Conservation (phyloP, 1,140 invertebrate species). For the Leptinotarsa defecta region DNA sequence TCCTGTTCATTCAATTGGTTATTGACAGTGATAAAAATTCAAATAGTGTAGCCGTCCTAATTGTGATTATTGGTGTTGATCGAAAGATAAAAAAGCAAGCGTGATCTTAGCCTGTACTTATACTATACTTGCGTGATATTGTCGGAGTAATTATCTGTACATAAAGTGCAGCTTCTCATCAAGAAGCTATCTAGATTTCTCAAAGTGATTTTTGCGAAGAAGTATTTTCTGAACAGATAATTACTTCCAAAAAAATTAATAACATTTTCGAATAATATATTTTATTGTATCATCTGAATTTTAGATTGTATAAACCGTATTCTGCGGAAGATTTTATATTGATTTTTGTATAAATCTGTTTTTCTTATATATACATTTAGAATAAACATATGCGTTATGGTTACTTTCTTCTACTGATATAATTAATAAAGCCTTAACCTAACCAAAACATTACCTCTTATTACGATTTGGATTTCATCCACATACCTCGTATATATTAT, state of each 20-base stretch:
- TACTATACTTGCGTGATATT: slow-evolving; percentile 3
- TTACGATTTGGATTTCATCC: too few relatives aligned
- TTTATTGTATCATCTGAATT: background rate
- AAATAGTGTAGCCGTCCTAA: background rate
- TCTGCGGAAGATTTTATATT: background rate
- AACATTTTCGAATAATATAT: background rate
- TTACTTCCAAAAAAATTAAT: background rate
- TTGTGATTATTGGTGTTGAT: background rate
- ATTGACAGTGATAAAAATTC: background rate
- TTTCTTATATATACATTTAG: background rate
- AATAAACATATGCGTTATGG: background rate
- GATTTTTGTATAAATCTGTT: slow-evolving; percentile 6
- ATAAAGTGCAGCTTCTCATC: background rate
- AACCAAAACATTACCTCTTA: too few relatives aligned
- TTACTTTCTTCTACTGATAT: too few relatives aligned
- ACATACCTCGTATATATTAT: too few relatives aligned
- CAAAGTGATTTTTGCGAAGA: background rate
- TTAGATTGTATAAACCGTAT: background rate
- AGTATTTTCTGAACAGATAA: background rate
- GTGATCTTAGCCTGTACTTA: slow-evolving; percentile 8
- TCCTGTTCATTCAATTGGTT: background rate
- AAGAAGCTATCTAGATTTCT: background rate
- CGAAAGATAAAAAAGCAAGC: background rate
- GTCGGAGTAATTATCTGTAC: background rate
- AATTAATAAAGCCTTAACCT: too few relatives aligned